Conservation (phyloP, 1,140 invertebrate species). For the Pachypsylla venusta region DNA sequence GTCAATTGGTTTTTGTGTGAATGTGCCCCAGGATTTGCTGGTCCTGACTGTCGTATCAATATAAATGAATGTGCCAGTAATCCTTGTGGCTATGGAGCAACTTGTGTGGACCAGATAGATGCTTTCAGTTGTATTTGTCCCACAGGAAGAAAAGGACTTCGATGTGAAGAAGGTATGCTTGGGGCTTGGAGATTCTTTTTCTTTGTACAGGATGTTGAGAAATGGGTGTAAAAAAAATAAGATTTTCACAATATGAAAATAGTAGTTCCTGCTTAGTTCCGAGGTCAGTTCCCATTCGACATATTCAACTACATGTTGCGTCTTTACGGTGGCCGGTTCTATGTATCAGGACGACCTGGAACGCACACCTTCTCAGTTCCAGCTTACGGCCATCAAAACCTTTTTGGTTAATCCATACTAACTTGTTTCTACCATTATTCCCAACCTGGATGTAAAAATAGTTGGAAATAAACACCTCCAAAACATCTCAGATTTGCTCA, state of each 20-base stretch:
- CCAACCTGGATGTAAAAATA: no score
- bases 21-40: conserved; percentile 58
- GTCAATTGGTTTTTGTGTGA: conserved; percentile 61
- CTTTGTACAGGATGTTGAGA: no score
- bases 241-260: conserved; percentile 25
- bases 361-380: no score
- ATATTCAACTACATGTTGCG: no score
- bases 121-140: conserved; percentile 69
- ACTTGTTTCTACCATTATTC: no score
- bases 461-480: not conserved
- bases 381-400: no score
- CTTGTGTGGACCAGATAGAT: conserved; percentile 59
- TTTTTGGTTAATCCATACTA: no score
- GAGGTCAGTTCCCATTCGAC: no score
- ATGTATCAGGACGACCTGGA: no score
- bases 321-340: no score
- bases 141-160: conserved; percentile 50
- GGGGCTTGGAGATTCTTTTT: conserved; percentile 29
- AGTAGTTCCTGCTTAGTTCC: no score
- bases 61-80: conserved; percentile 60
- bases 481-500: conserved; percentile 5
- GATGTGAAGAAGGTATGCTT: conserved; percentile 42
- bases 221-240: no score
- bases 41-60: conserved; percentile 51
- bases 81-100: conserved; percentile 71